These are phyloP conservation scores for Cataglyphis hispanica DNA, from an alignment of 1,140 invertebrate species.

Conservation along the genomic window DNA sequence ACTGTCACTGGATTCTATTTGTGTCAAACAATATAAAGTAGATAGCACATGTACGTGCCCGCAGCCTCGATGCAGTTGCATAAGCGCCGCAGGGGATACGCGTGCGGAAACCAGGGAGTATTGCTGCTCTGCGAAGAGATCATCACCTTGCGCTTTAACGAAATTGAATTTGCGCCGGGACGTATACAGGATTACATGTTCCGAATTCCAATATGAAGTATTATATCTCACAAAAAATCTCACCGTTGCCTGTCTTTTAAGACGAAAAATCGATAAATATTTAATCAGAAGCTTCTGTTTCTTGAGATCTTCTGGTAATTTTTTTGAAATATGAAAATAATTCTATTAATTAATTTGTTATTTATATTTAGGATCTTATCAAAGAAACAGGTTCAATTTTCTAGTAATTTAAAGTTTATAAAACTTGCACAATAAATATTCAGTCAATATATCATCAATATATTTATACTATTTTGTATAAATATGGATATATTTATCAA, in stretches of 20 bases:
- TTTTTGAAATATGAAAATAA: neutral
- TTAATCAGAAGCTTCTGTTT: neutral
- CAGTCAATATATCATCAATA: neutral
- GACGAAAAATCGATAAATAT: neutral
- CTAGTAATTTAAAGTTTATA: neutral
- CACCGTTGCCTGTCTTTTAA: neutral
- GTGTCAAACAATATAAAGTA: slow-evolving; percentile 69
- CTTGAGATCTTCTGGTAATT: neutral
- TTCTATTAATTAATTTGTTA: neutral
- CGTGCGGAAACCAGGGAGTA: slow-evolving; percentile 7
- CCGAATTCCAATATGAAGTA: neutral
- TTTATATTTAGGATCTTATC: neutral
- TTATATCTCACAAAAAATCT: neutral
- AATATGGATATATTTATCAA: neutral
- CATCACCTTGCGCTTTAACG: slow-evolving; percentile 19
- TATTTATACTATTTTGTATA: neutral
- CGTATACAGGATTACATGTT: slow-evolving; percentile 4
- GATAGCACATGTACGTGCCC: slow-evolving; percentile 28
- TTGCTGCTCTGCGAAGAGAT: slow-evolving; percentile 13
- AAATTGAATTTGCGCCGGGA: slow-evolving; percentile 45
- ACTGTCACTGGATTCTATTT: slow-evolving; percentile 59
- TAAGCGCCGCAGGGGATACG: slow-evolving; percentile 36
- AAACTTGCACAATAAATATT: neutral
- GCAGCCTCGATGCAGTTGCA: slow-evolving; percentile 38
- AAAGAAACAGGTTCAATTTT: neutral